phyloP scores from a whole-genome alignment of 64 coral and sea anemone genomes.

The Stylophora pistillata region DNA sequence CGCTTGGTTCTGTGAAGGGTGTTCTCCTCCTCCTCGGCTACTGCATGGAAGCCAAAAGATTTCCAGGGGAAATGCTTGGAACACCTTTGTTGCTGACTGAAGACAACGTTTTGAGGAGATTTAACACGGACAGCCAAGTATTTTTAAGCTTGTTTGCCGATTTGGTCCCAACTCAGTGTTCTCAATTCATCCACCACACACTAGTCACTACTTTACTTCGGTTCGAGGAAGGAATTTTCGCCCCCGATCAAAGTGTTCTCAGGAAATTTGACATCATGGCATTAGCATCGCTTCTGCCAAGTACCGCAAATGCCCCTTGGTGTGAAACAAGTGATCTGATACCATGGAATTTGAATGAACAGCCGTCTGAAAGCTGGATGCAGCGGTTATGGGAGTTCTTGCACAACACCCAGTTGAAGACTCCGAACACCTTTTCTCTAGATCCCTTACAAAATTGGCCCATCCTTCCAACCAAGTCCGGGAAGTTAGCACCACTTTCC shows the following conservation, averaged over 20 bases:
- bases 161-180: conserved; percentile 30
- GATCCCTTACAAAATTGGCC: conserved; percentile 77
- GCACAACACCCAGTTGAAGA: not conserved
- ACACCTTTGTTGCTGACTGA: conserved; percentile 70
- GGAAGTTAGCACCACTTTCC: conserved; percentile 40
- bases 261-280: conserved; percentile 57
- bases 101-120: conserved; percentile 59
- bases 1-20: conserved; percentile 13
- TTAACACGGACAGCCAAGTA: conserved; percentile 38
- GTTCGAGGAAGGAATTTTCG: not conserved
- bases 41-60: conserved; percentile 65
- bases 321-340: conserved; percentile 20
- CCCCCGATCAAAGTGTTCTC: conserved; percentile 17
- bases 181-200: conserved; percentile 17
- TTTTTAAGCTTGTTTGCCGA: conserved; percentile 66
- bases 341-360: conserved; percentile 48
- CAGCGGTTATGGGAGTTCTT: conserved; percentile 71
- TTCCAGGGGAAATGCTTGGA: conserved; percentile 62
- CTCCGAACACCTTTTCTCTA: conserved; percentile 39
- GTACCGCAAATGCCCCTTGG: conserved; percentile 25
- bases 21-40: conserved; percentile 49
- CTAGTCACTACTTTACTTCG: not conserved
- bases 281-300: conserved; percentile 32
- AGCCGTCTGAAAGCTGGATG: conserved; percentile 53
- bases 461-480: conserved; percentile 67